Evolutionary conservation across 2,113 vertebrate species (phyloP), one percentile per base, ranked within the genome.

Genomic region (Nyctereutes procyonoides): DNA sequence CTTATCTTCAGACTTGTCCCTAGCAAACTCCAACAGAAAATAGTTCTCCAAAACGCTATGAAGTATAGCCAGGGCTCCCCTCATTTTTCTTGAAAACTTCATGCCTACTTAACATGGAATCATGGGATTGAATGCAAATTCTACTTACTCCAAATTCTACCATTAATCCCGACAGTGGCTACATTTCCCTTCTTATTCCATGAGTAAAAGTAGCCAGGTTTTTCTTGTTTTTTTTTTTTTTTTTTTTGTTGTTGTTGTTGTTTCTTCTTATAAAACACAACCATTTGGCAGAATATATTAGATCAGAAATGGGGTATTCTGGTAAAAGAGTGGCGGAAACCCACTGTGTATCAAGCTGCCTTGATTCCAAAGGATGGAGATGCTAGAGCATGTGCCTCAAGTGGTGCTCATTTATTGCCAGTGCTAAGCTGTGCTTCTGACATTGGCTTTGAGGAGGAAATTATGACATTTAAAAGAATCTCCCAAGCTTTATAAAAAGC

Each of bases 381-480:
- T 80, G 65, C 62, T 7, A 43, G 32, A 95, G 79, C 81, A 63
- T 17, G 28, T 13, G 88, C 84, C 56, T 94, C 95, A 55, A 86
- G 86, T 96, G 90, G 92, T 88, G 88, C 95, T 97, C 93, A 3
- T 58, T 96, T 90, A 93, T 76, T 91, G 86, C 80, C 51, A 22
- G 76, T 38, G 0, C 63, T 87, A 55, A 89, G 81, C 93, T 56
- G 38, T 53, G 84, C 69, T 73, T 79, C 92, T 90, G 94, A 92
- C 94, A 93, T 63, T 74, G 93, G 84, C 95, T 98, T 98, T 97
- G 97, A 98, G 97, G 88, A 98, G 94, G 96, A 96, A 97, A 97
- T 95, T 88, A 90, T 98, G 97, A 97, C 97, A 98, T 98, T 98
- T 98, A 89, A 96, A 94, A 98, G 98, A 97, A 94, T 97, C 92